A percentile compares a stretch with the other conserved stretches of the same genome.
Conservation (phyloP, 2,113 vertebrate species). For the Pseudorasbora parva region DNA sequence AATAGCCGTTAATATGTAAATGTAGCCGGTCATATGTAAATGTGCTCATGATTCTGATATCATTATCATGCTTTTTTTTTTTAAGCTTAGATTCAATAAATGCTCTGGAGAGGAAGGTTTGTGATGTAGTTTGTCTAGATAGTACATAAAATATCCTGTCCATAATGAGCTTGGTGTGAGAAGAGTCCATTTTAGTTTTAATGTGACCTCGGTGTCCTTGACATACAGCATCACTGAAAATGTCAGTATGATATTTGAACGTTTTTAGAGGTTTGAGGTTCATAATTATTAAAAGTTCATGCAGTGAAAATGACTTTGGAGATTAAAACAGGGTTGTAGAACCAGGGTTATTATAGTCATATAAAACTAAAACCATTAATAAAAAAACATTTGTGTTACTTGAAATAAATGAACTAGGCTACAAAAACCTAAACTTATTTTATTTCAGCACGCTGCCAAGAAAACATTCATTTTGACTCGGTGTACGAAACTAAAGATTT, state of each 20-base stretch:
- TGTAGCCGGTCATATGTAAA: neutral
- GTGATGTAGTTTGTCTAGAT: conserved; percentile 9
- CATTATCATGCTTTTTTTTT: neutral
- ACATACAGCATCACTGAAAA: conserved; percentile 23
- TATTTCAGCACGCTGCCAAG: neutral
- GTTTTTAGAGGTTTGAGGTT: neutral
- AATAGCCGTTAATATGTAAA: conserved; percentile 13
- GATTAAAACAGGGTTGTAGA: neutral
- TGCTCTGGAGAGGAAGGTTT: neutral
- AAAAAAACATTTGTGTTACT: neutral
- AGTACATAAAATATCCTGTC: neutral
- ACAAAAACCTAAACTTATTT: neutral
- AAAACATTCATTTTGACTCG: neutral
- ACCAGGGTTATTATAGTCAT: neutral
- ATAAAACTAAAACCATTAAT: neutral
- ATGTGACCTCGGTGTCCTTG: conserved; percentile 10
- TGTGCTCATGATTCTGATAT: neutral
- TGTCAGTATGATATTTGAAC: conserved; percentile 29
- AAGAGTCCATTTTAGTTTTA: conserved; percentile 1
- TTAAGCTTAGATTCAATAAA: neutral
- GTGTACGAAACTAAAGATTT: neutral
- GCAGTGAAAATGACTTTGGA: neutral
- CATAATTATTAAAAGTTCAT: neutral
- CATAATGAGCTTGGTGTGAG: conserved; percentile 3
- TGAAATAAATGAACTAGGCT: neutral